Evolutionary conservation across 2,113 vertebrate species (phyloP), one percentile per base, ranked within the genome.

Genomic region (Leuciscus idus): DNA sequence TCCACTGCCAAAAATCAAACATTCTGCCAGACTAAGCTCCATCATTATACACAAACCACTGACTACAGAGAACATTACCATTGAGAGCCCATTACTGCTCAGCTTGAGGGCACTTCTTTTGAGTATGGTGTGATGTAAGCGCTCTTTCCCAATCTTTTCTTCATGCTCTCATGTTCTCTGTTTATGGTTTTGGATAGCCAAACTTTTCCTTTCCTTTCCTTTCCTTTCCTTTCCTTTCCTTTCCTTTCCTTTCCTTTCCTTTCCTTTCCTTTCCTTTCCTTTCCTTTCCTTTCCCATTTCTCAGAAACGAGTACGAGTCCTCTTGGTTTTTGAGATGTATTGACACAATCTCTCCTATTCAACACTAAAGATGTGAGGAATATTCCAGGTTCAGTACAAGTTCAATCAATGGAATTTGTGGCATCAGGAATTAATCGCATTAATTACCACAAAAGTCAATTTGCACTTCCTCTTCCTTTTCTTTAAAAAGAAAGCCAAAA

Each of bases 11-110:
- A 46, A 64, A 81, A 81, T 48, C 79, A 46, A 43, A 62, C 55
- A 80, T 80, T 62, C 33, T 62, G 77, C 23, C 57, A 62, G 13
- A 61, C 13, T 64, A 48, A 15, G 79, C 57, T 64, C 79, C 36
- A 81, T 81, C 79, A 81, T 26, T 64, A 81, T 15, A 80, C 77
- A 81, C 79, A 64, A 81, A 66, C 36, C 61, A 62, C 23, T 9
- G 77, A 61, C 55, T 80, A 59, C 55, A 61, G 30, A 81, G n/a
- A 64, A 43, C 79, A 66, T 21, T 66, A 23, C 57, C 36, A 39
- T 10, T 80, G 23, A 79, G 55, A 79, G 11, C 52, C 55, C 55
- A 26, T 79, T 79, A 79, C 77, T 61, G 77, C 77, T n/a, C 21
- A 36, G 77, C 77, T 79, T 43, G 21, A 39, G 77, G 78, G 59